phyloP scores from a whole-genome alignment of 2,888 invertebrate genomes.

The Rhopalosiphum nymphaeae region DNA sequence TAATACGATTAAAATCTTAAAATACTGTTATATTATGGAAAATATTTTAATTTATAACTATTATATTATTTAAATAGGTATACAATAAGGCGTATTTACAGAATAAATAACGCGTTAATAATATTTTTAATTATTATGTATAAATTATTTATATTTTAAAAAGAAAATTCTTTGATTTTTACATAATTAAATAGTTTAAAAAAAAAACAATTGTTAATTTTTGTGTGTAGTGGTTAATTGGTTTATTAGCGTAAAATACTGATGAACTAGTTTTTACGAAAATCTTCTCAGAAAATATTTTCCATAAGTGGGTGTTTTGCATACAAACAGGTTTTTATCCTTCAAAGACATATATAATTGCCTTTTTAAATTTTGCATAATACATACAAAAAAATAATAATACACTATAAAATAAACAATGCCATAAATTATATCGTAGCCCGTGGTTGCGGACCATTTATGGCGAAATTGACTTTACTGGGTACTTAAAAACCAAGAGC shows the following conservation, averaged over 20 bases:
- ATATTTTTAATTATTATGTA: neutral
- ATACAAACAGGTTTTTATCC: conserved; percentile 55
- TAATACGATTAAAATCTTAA: neutral
- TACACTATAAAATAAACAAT: conserved; percentile 45
- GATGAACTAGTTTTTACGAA: conserved; percentile 33
- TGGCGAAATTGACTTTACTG: conserved; percentile 33
- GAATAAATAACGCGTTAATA: neutral
- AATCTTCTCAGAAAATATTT: conserved; percentile 26
- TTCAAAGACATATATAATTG: conserved; percentile 43
- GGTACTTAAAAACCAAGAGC: conserved; percentile 6
- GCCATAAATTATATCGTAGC: conserved; percentile 38
- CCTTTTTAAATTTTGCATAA: conserved; percentile 43
- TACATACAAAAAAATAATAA: conserved; percentile 38
- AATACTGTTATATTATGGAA: neutral
- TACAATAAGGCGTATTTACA: neutral
- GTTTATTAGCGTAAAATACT: neutral
- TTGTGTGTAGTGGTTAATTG: neutral
- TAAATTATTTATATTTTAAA: neutral
- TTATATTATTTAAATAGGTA: neutral
- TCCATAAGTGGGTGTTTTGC: conserved; percentile 43
- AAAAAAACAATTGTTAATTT: neutral
- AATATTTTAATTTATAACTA: neutral
- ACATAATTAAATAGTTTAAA: neutral
- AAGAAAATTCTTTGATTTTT: neutral
- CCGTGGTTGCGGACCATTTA: conserved; percentile 46